These are phyloP conservation scores for Parnassius apollo DNA, from an alignment of 2,888 invertebrate genomes.

Conservation along the genomic window DNA sequence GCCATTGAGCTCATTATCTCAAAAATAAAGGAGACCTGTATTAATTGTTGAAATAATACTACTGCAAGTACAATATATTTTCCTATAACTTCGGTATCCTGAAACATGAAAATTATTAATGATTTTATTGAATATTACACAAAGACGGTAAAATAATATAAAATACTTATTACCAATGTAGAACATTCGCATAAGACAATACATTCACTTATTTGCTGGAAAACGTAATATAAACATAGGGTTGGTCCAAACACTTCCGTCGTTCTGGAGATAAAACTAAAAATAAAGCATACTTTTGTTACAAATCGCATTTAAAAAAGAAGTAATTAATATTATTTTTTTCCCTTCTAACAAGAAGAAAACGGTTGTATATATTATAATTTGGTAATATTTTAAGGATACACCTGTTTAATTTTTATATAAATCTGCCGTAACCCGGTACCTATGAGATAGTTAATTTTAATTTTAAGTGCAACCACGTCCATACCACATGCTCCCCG, in stretches of 20 bases:
- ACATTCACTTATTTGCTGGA: conserved; percentile 31
- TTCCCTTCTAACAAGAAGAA: no score
- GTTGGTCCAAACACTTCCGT: conserved; percentile 29
- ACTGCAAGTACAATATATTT: conserved; percentile 34
- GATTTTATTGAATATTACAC: not conserved
- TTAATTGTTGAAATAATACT: conserved; percentile 38
- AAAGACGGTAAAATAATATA: not conserved
- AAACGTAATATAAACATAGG: conserved; percentile 27
- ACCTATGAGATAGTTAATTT: no score
- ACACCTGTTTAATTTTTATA: no score
- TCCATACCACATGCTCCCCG: no score
- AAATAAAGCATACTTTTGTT: conserved; percentile 9
- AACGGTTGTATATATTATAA: no score
- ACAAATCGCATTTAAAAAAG: not conserved
- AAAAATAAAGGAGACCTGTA: conserved; percentile 41
- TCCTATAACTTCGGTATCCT: conserved; percentile 28
- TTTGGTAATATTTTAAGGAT: no score
- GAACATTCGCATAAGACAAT: conserved; percentile 31
- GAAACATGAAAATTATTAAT: conserved; percentile 1
- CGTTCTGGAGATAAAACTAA: conserved; percentile 23
- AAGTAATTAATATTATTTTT: no score
- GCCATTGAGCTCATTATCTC: conserved; percentile 40
- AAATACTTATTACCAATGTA: conserved; percentile 20
- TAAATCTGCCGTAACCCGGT: no score
- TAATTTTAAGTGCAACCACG: no score